phyloP scores from a whole-genome alignment of 2,113 vertebrate species.

The Erinaceus europaeus region DNA sequence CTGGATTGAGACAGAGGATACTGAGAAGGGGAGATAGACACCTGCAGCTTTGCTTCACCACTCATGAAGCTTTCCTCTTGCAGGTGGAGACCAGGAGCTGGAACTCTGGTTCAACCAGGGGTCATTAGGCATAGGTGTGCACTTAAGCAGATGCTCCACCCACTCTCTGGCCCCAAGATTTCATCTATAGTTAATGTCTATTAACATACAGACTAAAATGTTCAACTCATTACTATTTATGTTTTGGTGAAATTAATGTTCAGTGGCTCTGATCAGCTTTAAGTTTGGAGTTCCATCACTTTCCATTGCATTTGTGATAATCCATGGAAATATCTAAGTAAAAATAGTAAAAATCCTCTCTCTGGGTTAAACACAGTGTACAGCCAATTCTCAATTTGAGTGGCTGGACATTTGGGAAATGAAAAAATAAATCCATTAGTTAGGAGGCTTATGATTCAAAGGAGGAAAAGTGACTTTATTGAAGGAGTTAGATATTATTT shows the following conservation, averaged over 20 bases:
- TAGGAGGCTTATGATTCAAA: neutral
- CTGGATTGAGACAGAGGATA: no score
- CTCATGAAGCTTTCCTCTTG: no score
- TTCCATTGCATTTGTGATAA: neutral
- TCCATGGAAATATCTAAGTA: neutral
- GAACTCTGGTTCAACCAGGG: no score
- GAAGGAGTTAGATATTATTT: neutral
- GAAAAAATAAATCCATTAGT: neutral
- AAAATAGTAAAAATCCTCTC: neutral
- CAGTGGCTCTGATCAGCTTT: neutral
- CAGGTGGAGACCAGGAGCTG: no score
- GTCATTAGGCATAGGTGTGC: no score
- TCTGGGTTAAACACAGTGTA: neutral
- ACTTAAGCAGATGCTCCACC: no score
- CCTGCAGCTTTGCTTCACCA: no score
- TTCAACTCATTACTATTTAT: neutral
- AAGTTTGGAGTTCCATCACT: neutral
- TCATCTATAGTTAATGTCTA: neutral
- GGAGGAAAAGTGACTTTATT: neutral
- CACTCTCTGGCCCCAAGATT: no score
- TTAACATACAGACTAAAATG: neutral
- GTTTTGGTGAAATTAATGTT: slow-evolving; percentile 2
- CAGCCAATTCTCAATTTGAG: neutral
- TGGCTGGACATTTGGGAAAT: neutral
- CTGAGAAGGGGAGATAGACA: no score